phyloP scores from a whole-genome alignment of 1,140 invertebrate species.

The roundworm (Caenorhabditis elegans) region DNA sequence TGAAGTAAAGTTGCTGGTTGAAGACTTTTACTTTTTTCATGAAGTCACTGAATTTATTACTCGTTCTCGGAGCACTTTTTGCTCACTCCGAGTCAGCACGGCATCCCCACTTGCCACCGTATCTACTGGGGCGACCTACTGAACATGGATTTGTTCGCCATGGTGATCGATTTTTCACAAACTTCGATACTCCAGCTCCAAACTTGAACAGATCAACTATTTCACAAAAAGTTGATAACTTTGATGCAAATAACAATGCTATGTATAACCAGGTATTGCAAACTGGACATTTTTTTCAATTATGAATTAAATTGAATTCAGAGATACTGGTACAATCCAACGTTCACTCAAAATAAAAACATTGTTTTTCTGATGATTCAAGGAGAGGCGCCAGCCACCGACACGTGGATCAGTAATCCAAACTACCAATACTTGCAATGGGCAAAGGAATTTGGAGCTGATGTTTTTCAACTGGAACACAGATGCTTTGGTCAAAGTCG shows the following conservation, averaged over 20 bases:
- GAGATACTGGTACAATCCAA: conserved; percentile 44
- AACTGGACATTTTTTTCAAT: not conserved
- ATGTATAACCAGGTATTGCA: not conserved
- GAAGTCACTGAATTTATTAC: not conserved
- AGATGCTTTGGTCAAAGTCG: conserved; percentile 88
- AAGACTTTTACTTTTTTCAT: not conserved
- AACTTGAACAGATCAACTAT: not conserved
- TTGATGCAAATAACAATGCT: not conserved
- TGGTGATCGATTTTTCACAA: not conserved
- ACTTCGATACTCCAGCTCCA: not conserved
- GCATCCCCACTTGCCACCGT: not conserved
- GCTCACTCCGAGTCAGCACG: not conserved
- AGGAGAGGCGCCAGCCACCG: conserved; percentile 36
- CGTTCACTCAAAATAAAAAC: conserved; percentile 24
- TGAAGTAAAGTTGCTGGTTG: not conserved
- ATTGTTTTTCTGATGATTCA: conserved; percentile 42
- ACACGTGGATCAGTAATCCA: conserved; percentile 20
- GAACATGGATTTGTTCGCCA: not conserved
- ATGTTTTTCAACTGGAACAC: conserved; percentile 85
- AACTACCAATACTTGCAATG: conserved; percentile 37
- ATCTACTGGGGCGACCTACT: not conserved
- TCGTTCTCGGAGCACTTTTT: not conserved
- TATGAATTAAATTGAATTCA: not conserved
- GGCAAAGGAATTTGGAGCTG: conserved; percentile 77
- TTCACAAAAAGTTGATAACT: conserved; percentile 1